Base-by-base conservation (phyloP, 2,113 vertebrate species). In the Anoura caudifer region DNA sequence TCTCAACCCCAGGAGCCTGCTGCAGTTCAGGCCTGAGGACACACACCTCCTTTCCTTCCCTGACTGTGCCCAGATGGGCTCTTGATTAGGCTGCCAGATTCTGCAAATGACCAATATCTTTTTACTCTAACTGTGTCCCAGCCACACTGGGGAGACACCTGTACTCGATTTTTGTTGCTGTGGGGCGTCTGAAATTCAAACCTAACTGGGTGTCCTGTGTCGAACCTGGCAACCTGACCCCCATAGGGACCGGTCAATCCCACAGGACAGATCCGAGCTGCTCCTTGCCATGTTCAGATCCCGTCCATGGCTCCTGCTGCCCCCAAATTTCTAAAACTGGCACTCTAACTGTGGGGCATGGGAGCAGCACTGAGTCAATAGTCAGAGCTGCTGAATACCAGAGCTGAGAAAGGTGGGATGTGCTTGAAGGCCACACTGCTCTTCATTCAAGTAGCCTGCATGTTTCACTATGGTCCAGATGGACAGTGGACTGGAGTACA, bases 61-160 rank as follows among this genome's bases (percentile, higher is more conserved):
- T 2, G 1, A 12, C 13, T 28, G 15, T 73, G 24, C 24, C 15
- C 9, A 5, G 7, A 3, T 4, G 3, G 43, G 28, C 36, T 22
- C 86, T 36, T 8, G 31, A 15, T 9, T 10, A 31, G 81, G 50
- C 15, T 52, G 19, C 20, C n/a, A 45, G 61, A 50, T 13, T 65
- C 28, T 65, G 73, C 67, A 50, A 26, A 59, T 24, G 17, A 17
- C 38, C n/a, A 16, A 26, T 10, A 16, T 2, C 31, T 20, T 20
- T 75, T 43, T 17, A 11, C 73, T 45, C 2, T 24, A 38, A 3
- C 20, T 6, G 59, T 5, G 14, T 33, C 24, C 56, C 15, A 31
- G 38, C 61, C 22, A 8, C 13, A 12, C 7, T 9, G 11, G n/a
- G 22, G 67, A n/a, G 43, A 67, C 6, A 4, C 28, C 43, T 24